phyloP scores from a whole-genome alignment of 2,113 vertebrate genomes.

The Indri indri region DNA sequence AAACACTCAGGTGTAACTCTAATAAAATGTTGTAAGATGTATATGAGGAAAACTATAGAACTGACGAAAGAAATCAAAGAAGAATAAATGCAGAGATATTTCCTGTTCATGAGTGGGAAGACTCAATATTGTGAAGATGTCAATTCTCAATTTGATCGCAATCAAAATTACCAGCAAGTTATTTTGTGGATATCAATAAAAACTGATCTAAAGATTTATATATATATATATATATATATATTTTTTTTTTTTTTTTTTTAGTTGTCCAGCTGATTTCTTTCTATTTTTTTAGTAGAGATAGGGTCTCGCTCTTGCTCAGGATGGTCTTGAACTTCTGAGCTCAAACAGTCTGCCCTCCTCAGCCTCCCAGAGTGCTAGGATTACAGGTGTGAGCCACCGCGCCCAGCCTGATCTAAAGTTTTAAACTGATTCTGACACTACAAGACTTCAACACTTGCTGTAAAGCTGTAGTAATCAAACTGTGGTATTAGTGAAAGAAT shows the following conservation, averaged over 20 bases:
- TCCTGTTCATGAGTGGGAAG: neutral
- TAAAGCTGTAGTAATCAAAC: neutral
- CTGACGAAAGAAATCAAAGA: neutral
- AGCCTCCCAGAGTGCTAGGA: too few relatives aligned
- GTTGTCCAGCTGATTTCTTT: too few relatives aligned
- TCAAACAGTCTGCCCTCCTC: too few relatives aligned
- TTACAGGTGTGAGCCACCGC: too few relatives aligned
- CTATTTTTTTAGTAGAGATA: too few relatives aligned
- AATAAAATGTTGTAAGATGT: neutral
- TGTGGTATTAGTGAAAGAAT: neutral
- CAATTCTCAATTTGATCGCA: neutral
- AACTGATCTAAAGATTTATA: neutral
- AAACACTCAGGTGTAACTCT: neutral
- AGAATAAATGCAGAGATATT: neutral
- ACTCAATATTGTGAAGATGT: neutral
- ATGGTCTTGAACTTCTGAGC: too few relatives aligned
- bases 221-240: too few relatives aligned
- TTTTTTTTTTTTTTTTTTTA: too few relatives aligned
- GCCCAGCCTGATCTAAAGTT: neutral
- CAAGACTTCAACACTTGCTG: neutral
- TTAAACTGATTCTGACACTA: neutral
- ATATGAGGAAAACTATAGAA: neutral
- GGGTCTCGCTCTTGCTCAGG: too few relatives aligned
- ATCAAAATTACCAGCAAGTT: neutral
- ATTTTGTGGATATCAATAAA: neutral